Evolutionary conservation across 2,797 vertebrate genomes (phyloP), one percentile per base, ranked within the genome.

Genomic region (Coregonus suidteri): DNA sequence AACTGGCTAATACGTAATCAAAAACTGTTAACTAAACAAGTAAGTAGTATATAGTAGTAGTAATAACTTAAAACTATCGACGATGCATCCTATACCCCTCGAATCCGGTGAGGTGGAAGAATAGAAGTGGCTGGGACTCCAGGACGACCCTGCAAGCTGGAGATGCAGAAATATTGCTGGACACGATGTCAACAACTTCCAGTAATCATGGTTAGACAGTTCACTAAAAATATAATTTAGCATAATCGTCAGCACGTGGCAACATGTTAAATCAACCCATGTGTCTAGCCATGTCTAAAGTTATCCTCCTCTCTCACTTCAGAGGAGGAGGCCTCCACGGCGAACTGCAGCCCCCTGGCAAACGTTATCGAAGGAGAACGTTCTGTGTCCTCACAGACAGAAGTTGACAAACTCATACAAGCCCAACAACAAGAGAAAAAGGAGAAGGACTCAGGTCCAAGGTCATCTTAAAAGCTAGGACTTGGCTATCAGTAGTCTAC

Each of bases 371-470:
- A 65, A 20, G 62, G 62, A 20, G 25, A 25, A 20, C 4, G 1
- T 18, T 18, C 18, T 59, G 56, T 59, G 16, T 59, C 56, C 15
- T 20, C 18, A 6, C 56, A 18, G 11, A 18, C 7, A 13, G 31
- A 70, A 59, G 37, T 35, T 6, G 4, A 78, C 31, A 30, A 75
- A n/a, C 54, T 35, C 7, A 4, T 1, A 1, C 71, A 81, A 76
- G 71, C 2, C 5, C 35, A 37, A 35, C 14, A 14, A 3, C 54
- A 62, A 53, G 77, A 81, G 25, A 70, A 71, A 74, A 65, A 13
- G 1, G 74, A 75, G 25, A 85, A 84, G 31, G 11, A 75, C 1
- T 77, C 75, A 4, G 84, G 89, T 2, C 94, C 93, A 69, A 88
- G 88, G 88, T 89, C 30, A 83, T 71, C 11, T 56, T n/a, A 31